These are phyloP conservation scores for Ctenopoma multispine DNA, from an alignment of 2,797 vertebrate species.

Conservation along the genomic window DNA sequence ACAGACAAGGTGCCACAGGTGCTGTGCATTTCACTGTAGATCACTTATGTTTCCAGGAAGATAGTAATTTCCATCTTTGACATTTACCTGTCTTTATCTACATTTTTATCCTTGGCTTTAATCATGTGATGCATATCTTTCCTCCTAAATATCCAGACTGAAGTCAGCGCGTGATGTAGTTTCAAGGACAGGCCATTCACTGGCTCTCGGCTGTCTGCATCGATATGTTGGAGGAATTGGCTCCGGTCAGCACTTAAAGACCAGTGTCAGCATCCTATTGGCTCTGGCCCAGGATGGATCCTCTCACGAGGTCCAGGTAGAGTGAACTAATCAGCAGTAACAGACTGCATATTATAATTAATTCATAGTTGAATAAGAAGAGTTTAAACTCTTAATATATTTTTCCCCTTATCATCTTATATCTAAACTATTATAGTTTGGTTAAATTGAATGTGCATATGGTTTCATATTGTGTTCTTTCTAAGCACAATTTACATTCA, in stretches of 20 bases:
- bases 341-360: slow-evolving; percentile 13
- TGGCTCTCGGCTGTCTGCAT: slow-evolving; percentile 98
- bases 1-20: background rate
- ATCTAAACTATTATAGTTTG: background rate
- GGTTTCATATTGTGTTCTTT: background rate
- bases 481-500: background rate
- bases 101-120: slow-evolving; percentile 16
- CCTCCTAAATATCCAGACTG: slow-evolving; percentile 81
- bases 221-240: slow-evolving; percentile 98
- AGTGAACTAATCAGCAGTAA: slow-evolving; percentile 27
- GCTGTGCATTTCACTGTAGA: background rate
- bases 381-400: background rate
- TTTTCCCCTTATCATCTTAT: background rate
- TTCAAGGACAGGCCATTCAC: slow-evolving; percentile 96
- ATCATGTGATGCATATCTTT: slow-evolving; percentile 23
- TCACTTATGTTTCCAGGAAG: background rate
- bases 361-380: background rate
- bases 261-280: slow-evolving; percentile 97
- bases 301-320: slow-evolving; percentile 98
- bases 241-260: slow-evolving; percentile 98
- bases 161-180: slow-evolving; percentile 99
- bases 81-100: slow-evolving; percentile 18
- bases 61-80: background rate
- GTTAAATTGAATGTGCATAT: background rate
- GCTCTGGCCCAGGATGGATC: slow-evolving; percentile 97